Conservation (phyloP, 2,113 vertebrate species). For the Lasiurus borealis region DNA sequence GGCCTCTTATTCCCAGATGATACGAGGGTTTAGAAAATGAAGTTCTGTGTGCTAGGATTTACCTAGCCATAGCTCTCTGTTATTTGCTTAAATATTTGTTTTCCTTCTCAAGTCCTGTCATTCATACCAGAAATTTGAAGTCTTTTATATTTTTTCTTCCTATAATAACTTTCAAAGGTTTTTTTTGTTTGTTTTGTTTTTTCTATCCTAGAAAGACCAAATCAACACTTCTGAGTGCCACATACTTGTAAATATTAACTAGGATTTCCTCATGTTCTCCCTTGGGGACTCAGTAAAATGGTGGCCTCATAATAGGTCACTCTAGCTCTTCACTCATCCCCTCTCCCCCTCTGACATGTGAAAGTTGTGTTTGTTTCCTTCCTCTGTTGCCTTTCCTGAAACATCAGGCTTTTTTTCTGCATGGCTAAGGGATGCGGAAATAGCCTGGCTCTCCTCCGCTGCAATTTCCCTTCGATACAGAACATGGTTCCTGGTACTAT, state of each 20-base stretch:
- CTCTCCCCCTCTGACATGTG: background rate
- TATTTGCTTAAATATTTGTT: conserved; percentile 29
- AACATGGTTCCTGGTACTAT: conserved; percentile 52
- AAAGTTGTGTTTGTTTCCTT: background rate
- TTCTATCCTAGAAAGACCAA: background rate
- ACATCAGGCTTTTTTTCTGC: background rate
- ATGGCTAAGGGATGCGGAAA: background rate
- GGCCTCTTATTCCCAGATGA: background rate
- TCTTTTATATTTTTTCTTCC: conserved; percentile 19
- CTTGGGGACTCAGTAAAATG: background rate
- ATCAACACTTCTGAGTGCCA: background rate
- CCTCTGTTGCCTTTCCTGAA: background rate
- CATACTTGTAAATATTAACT: background rate
- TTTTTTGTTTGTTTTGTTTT: background rate
- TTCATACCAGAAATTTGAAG: background rate
- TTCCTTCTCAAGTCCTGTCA: background rate
- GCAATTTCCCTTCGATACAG: conserved; percentile 60
- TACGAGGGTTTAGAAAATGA: background rate
- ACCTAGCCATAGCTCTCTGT: background rate
- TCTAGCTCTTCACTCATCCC: background rate
- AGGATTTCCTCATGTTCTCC: background rate
- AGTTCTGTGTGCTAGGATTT: background rate
- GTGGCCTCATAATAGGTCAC: background rate
- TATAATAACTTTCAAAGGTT: background rate
- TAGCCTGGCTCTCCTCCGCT: background rate